Evolutionary conservation across 2,113 vertebrate species (phyloP).

Genomic region (Misgurnus anguillicaudatus): DNA sequence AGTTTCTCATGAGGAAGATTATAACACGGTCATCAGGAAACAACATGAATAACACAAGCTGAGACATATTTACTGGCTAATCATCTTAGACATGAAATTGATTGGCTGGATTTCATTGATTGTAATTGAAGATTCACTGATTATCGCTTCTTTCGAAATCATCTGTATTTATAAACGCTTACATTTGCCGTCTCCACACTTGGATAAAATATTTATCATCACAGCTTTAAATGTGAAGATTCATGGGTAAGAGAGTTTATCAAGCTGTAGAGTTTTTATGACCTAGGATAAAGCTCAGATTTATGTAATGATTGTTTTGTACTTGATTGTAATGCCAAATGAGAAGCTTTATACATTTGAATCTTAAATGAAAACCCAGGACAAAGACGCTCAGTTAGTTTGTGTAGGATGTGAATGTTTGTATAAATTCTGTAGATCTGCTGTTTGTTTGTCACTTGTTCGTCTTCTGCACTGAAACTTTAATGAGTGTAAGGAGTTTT

Average conservation of each 20-base stretch:
- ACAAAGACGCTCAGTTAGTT: neutral
- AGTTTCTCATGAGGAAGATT: too few species aligned
- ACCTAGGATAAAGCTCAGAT: conserved; percentile 44
- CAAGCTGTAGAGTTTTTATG: conserved; percentile 46
- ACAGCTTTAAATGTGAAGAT: neutral
- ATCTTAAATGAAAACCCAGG: neutral
- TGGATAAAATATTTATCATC: neutral
- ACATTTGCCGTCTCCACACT: neutral
- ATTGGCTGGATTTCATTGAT: conserved; percentile 7
- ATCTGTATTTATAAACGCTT: neutral
- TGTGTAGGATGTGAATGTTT: neutral
- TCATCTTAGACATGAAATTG: neutral
- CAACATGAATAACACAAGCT: neutral
- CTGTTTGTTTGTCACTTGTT: conserved; percentile 25
- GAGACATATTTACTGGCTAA: neutral
- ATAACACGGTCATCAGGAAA: neutral
- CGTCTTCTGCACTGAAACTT: neutral
- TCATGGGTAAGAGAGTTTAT: conserved; percentile 14
- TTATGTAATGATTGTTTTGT: conserved; percentile 53
- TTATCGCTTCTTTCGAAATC: too few species aligned
- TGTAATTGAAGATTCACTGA: too few species aligned
- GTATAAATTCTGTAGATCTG: neutral
- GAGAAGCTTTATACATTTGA: conserved; percentile 45
- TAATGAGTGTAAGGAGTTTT: neutral
- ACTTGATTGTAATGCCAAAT: conserved; percentile 56